Conservation (phyloP, 2,888 invertebrate species). For the Schrankia costaestrigalis region DNA sequence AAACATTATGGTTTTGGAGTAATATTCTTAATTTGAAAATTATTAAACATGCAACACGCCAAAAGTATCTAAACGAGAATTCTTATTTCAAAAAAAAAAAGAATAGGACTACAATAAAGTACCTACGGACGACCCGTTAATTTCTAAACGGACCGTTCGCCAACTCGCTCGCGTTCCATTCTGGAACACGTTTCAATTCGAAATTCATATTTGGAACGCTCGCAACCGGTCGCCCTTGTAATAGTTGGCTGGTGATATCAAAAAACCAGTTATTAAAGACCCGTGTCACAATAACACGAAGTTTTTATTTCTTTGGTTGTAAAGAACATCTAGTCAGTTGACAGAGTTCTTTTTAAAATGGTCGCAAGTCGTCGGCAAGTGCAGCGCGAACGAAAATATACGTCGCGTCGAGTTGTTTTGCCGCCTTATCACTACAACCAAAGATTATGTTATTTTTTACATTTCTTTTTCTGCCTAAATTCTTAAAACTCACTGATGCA, state of each 20-base stretch:
- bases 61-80: constrained; percentile 7
- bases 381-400: constrained; percentile 80
- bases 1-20: neutral
- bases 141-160: constrained; percentile 36
- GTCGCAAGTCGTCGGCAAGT: constrained; percentile 72
- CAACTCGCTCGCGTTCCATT: constrained; percentile 48
- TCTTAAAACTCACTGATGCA: constrained; percentile 12
- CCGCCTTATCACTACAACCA: constrained; percentile 75
- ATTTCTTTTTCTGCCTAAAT: constrained; percentile 21
- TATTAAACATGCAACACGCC: neutral
- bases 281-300: constrained; percentile 44
- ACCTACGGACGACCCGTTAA: constrained; percentile 27
- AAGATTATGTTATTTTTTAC: constrained; percentile 39
- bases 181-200: constrained; percentile 71
- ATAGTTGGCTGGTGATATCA: constrained; percentile 80
- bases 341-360: constrained; percentile 55
- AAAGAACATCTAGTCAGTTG: constrained; percentile 44
- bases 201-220: constrained; percentile 76
- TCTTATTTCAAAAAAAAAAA: constrained; percentile 12
- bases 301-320: constrained; percentile 32
- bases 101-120: too few relatives aligned
- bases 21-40: neutral
- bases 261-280: constrained; percentile 47
- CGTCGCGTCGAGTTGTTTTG: constrained; percentile 78
- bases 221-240: constrained; percentile 79